Base-by-base conservation (phyloP, 2,797 vertebrate genomes). In the Acanthiza pusilla region DNA sequence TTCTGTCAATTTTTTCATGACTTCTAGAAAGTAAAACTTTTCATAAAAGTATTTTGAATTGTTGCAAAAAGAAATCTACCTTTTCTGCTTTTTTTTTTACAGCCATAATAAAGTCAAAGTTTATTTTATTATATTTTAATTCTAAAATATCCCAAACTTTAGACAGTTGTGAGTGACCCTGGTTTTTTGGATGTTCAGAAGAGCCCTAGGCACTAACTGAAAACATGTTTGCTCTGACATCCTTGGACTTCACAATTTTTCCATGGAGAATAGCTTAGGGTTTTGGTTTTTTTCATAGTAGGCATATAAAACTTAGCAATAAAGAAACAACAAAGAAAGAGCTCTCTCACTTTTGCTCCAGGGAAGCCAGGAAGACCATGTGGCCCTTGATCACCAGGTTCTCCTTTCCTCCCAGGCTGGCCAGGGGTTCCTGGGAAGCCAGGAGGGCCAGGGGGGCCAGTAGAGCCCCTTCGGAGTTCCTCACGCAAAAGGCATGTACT, bases 331-430 rank as follows among this genome's bases (percentile, higher is more conserved):
- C 40, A 68, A 91, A 51, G 17, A 74, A 70, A 40, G 7, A 89
- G 73, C 23, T 45, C 55, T 79, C 97, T 98, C 73, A 98, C 98
- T 97, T 98, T 97, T 89, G 80, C 93, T 85, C 99, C 99, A 12
- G 97, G 90, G 21, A 97, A 98, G 34, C 99, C 99, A 10, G 96
- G 90, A 90, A 98, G 96, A 13, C 99, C 99, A 13, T 98, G 98
- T 10, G 91, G 98, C 45, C 99, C 99, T 68, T 98, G 98, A 91
- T 99, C 99, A 71, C 99, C 99, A 10, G 38, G 73, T 72, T 97
- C 94, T n/a, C 98, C 98, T 93, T 91, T 97, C 93, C 95, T 97
- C 7, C 99, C 99, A 10, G 89, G 55, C 22, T 93, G 88, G 42
- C 98, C 98, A 16, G 70, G 57, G 71, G 89, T 79, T n/a, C 99